Percentiles rank a stretch among this genome's conserved stretches.
Evolutionary conservation across 2,797 vertebrate species (phyloP).

Genomic region (Malurus leucopterus): DNA sequence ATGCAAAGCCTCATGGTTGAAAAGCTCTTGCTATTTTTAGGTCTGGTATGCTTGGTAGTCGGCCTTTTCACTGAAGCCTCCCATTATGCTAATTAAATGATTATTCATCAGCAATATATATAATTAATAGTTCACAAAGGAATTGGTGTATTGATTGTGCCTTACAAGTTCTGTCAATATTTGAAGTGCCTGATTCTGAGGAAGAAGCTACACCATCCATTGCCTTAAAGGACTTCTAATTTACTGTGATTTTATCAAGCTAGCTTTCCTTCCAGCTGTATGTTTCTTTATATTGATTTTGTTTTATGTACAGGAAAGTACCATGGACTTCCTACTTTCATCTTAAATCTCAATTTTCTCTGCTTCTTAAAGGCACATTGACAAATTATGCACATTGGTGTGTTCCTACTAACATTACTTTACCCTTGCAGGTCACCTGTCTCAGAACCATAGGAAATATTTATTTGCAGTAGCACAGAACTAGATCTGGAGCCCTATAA

Average conservation of each 20-base stretch:
- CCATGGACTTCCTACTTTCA: background rate
- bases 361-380: background rate
- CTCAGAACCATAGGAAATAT: background rate
- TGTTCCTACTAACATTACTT: slow-evolving; percentile 9
- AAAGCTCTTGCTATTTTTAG: slow-evolving; percentile 9
- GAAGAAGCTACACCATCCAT: background rate
- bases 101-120: slow-evolving; percentile 37
- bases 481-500: background rate
- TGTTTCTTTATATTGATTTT: slow-evolving; percentile 37
- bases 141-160: slow-evolving; percentile 40
- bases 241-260: slow-evolving; percentile 17
- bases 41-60: background rate
- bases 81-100: slow-evolving; percentile 28
- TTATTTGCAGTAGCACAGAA: background rate
- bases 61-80: slow-evolving; percentile 10
- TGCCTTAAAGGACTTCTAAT: slow-evolving; percentile 39
- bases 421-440: background rate
- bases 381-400: background rate
- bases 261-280: background rate
- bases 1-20: background rate
- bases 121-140: slow-evolving; percentile 39
- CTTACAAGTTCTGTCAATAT: slow-evolving; percentile 27
- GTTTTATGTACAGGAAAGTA: slow-evolving; percentile 29
- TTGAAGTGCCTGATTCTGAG: slow-evolving; percentile 10
- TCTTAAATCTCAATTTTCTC: slow-evolving; percentile 3